Base-by-base conservation (phyloP, 2,113 vertebrate species). In the Pteruthius melanotis region DNA sequence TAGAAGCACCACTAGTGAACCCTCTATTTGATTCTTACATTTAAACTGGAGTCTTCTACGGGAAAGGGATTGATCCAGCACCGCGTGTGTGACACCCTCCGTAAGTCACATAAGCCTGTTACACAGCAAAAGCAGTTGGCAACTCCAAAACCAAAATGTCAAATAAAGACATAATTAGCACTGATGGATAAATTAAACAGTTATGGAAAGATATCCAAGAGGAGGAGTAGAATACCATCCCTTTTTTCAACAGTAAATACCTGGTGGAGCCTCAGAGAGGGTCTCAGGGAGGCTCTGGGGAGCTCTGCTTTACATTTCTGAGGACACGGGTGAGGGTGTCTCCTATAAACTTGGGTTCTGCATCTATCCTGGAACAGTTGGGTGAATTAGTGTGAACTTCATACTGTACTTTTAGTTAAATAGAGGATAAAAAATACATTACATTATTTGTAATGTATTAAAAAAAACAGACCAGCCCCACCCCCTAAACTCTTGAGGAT, bases 301-400 rank as follows among this genome's bases (percentile, higher is more conserved):
- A 42, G 15, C 9, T 52, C 19, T 49, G n/a, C 30, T 88, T 54
- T 52, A 4, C 11, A 1, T 49, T 53, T 80, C 13, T 21, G 59
- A 31, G n/a, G 6, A 24, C 11, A 9, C 3, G 15, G 6, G 5
- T 18, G 11, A 61, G 21, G 4, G 13, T 24, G 6, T 15, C 22
- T 37, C 28, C 40, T 33, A 6, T 1, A 2, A 0, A 15, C 9
- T 3, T 10, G 69, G 40, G 31, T 18, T 63, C 19, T 53, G 19
- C 9, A 18, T 27, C 19, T n/a, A 0, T 31, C 39, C 5, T 20
- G 24, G 8, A 24, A 35, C 31, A 45, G 4, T 0, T 22, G 9
- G 33, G 7, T 35, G 14, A 71, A 31, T 13, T 11, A 21, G 3
- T 7, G 5, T 1, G 2, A 42, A 33, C 3, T 27, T 84, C 7